phyloP scores from a whole-genome alignment of 2,888 invertebrate species.

The Zeuzera pyrina region DNA sequence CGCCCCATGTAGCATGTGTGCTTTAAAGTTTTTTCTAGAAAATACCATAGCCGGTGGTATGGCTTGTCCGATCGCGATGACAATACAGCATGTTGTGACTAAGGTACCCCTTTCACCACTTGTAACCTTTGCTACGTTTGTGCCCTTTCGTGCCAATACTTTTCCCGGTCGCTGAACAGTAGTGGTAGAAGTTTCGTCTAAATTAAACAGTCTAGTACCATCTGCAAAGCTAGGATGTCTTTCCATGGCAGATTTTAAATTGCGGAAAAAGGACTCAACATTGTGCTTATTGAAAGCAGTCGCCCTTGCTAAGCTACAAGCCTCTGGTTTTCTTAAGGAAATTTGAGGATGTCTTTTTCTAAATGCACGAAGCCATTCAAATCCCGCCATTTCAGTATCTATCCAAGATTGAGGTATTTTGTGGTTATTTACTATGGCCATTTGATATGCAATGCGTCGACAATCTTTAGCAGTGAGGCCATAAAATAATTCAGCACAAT shows the following conservation, averaged over 20 bases:
- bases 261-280: constrained; percentile 15
- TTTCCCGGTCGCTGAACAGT: constrained; percentile 13
- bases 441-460: no score
- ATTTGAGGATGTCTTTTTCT: no score
- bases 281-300: constrained; percentile 13
- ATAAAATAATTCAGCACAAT: no score
- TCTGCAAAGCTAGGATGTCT: background rate
- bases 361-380: no score
- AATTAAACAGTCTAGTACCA: constrained; percentile 13
- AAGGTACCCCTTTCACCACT: constrained; percentile 13
- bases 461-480: no score
- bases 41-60: constrained; percentile 26
- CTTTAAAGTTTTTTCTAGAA: constrained; percentile 23
- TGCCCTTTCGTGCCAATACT: constrained; percentile 16
- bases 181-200: no score
- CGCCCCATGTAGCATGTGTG: constrained; percentile 27
- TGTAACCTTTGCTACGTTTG: constrained; percentile 14
- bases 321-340: constrained; percentile 15
- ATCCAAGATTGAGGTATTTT: no score
- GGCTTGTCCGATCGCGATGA: constrained; percentile 16
- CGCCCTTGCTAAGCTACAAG: constrained; percentile 12
- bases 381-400: no score
- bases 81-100: constrained; percentile 18
- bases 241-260: constrained; percentile 6
- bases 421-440: no score